A percentile compares a stretch with the other conserved stretches of the same genome.
Evolutionary conservation across 2,113 vertebrate genomes (phyloP).

Genomic region (Phyllostomus hastatus): DNA sequence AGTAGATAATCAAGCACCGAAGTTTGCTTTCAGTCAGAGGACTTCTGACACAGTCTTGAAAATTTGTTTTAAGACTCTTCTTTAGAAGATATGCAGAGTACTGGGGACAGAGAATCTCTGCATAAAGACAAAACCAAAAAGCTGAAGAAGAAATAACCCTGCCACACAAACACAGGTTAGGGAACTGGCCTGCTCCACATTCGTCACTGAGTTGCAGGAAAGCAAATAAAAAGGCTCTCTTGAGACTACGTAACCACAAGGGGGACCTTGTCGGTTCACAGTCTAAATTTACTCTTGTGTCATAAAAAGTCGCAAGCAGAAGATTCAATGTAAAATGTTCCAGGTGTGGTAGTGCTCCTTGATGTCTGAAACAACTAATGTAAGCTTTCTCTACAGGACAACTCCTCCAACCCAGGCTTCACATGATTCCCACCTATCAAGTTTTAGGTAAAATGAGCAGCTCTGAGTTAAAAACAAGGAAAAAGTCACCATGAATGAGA

Average conservation of each 20-base stretch:
- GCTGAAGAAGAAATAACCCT: background rate
- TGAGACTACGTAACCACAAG: background rate
- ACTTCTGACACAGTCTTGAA: background rate
- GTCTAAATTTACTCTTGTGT: background rate
- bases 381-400: background rate
- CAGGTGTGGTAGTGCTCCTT: background rate
- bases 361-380: background rate
- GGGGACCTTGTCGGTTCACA: background rate
- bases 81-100: background rate
- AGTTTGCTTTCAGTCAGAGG: background rate
- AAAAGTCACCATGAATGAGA: background rate
- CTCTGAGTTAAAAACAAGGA: background rate
- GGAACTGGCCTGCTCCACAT: background rate
- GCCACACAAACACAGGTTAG: background rate
- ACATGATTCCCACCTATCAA: background rate
- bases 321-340: background rate
- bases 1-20: background rate
- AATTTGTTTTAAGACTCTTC: background rate
- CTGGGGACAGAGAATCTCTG: background rate
- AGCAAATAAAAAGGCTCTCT: background rate
- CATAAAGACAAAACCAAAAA: background rate
- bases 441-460: background rate
- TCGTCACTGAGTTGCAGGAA: background rate
- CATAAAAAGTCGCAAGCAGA: background rate
- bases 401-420: background rate